Conservation (phyloP, 2,113 vertebrate species). For the Bambusicola thoracicus region DNA sequence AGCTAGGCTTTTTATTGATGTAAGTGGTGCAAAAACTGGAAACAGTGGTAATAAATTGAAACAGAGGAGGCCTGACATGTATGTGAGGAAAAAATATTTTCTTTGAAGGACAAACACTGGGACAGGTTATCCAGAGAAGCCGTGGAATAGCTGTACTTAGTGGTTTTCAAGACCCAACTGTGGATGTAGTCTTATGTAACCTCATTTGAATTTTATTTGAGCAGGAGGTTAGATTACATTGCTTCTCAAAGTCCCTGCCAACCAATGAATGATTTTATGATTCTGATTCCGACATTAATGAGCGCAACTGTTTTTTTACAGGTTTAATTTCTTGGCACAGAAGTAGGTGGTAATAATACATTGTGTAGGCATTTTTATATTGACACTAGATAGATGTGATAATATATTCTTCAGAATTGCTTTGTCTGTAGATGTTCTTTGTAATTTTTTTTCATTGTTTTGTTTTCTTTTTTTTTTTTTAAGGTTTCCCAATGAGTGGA, state of each 20-base stretch:
- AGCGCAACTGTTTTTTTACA: neutral
- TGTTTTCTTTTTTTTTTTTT: constrained; percentile 59
- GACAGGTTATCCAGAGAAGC: neutral
- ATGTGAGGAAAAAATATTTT: neutral
- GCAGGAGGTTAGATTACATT: neutral
- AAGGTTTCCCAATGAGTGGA: constrained; percentile 95
- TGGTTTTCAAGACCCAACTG: neutral
- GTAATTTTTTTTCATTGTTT: constrained; percentile 76
- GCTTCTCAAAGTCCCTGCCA: neutral
- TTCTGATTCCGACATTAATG: neutral
- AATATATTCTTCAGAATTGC: neutral
- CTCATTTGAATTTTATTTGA: neutral
- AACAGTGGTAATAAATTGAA: neutral
- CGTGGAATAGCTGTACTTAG: neutral
- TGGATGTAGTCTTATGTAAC: neutral
- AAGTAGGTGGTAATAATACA: neutral
- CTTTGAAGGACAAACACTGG: neutral
- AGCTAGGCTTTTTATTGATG: neutral
- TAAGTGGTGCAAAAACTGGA: neutral
- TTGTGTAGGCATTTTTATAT: neutral
- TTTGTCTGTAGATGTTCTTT: constrained; percentile 32
- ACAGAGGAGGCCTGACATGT: neutral
- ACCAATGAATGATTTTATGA: neutral
- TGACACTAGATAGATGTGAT: neutral
- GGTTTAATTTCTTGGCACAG: neutral